Evolutionary conservation across 1,140 invertebrate genomes (phyloP), one percentile per base, ranked within the genome.

Genomic region (Andricus grossulariae): DNA sequence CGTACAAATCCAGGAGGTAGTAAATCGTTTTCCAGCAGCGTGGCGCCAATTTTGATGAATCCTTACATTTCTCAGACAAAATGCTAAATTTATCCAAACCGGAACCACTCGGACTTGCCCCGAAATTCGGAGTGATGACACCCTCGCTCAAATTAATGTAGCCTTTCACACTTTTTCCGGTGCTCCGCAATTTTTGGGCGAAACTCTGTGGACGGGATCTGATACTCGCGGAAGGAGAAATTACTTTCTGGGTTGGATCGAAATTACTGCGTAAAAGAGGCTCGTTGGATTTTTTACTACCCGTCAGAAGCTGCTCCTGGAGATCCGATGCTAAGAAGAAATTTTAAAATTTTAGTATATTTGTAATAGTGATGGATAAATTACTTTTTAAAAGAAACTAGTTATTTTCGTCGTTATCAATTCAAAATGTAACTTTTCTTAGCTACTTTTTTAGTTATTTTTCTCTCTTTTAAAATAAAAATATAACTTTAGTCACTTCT

Each of bases 21-120:
- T 98, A 98, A 80, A 99, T 95, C 8, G 97, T 99, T 87, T 96
- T 95, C 98, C 98, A 99, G 87, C 98, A 99, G 81, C 95, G 94
- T 15, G 97, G 96, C 1, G 95, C 96, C 76, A 89, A 73, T 52
- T 88, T 88, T 3, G 84, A 85, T n/a, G 71, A 85, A 50, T 89
- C 91, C 73, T 91, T 91, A 76, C 89, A 90, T 79, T 92, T 93
- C 72, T 93, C 92, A 5, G 91, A 89, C 2, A 92, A 83, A 3
- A 92, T 86, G 1, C 92, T 92, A 32, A 92, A 92, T 75, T 93
- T 93, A 45, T 94, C 93, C 13, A 94, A 84, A 5, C 93, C 92
- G 3, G 94, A 94, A 32, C 91, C 84, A 84, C 92, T 81, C 82
- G 94, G 93, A 87, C 93, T 93, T 2, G 91, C 92, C 13, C 93